These are phyloP conservation scores for Ectropis grisescens DNA, from an alignment of 1,140 invertebrate genomes.

Conservation along the genomic window DNA sequence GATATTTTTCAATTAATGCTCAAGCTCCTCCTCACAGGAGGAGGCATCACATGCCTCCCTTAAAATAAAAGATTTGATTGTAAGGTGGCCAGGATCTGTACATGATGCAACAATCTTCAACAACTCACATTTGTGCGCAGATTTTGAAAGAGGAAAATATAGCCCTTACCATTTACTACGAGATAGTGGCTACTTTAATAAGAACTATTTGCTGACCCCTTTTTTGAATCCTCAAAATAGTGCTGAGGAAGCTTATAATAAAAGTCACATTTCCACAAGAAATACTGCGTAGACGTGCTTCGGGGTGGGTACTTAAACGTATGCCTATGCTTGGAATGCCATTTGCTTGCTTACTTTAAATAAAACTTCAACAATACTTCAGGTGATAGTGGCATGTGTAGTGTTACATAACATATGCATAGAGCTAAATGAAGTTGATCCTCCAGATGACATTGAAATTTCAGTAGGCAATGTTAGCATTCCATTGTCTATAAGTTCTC, in stretches of 20 bases:
- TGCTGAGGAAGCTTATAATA: conserved; percentile 9
- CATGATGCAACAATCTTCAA: conserved; percentile 46
- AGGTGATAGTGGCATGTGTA: conserved; percentile 3
- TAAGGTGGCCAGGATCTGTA: conserved; percentile 46
- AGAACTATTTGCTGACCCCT: conserved; percentile 25
- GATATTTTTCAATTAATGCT: conserved; percentile 5
- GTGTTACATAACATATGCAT: conserved; percentile 3
- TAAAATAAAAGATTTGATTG: conserved; percentile 6
- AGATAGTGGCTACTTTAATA: conserved; percentile 24
- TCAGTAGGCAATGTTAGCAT: no score
- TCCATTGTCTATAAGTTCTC: no score
- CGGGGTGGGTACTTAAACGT: conserved; percentile 7
- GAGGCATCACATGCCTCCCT: not conserved
- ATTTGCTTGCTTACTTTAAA: not conserved
- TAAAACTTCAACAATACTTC: conserved; percentile 1
- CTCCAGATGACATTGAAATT: not conserved
- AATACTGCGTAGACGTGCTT: conserved; percentile 10
- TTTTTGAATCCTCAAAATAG: conserved; percentile 10
- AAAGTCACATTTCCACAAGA: conserved; percentile 6
- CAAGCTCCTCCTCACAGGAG: not conserved
- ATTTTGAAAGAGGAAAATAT: conserved; percentile 17
- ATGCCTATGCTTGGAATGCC: conserved; percentile 1
- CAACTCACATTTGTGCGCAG: conserved; percentile 13
- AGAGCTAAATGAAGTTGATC: not conserved
- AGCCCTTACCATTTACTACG: conserved; percentile 17